These are phyloP conservation scores for Fregata magnificens DNA, from an alignment of 2,113 vertebrate genomes.

Conservation along the genomic window DNA sequence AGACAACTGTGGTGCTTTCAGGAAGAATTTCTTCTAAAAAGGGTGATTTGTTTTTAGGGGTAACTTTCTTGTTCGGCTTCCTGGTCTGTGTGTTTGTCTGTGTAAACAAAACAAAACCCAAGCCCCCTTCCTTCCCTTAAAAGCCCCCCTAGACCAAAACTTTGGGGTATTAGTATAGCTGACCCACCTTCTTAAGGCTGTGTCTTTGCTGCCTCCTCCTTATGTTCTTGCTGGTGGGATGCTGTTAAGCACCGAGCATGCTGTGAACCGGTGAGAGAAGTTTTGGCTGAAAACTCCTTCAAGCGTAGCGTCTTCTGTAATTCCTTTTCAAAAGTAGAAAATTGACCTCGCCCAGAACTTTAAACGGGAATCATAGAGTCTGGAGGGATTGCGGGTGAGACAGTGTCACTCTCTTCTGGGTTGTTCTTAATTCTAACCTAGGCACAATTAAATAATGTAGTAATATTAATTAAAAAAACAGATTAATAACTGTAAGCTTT, in stretches of 20 bases:
- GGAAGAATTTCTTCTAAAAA: background rate
- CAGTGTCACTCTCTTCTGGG: background rate
- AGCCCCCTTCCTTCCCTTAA: background rate
- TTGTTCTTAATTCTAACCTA: background rate
- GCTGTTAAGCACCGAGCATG: background rate
- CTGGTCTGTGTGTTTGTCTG: background rate
- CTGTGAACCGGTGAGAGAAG: background rate
- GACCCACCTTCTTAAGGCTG: background rate
- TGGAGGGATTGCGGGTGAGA: rapidly evolving
- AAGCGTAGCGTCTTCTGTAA: background rate
- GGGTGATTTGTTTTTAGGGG: background rate
- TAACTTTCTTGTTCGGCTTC: background rate
- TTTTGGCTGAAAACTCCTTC: background rate
- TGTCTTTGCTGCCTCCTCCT: background rate
- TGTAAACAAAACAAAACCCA: background rate
- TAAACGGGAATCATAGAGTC: background rate
- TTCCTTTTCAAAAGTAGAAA: background rate
- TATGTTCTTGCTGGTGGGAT: background rate
- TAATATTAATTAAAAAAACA: background rate
- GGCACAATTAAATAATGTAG: background rate
- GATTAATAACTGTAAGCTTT: background rate
- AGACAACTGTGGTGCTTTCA: background rate
- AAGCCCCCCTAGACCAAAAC: background rate
- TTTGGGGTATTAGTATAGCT: background rate
- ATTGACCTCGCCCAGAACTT: background rate